Base-by-base conservation (phyloP, 2,113 vertebrate genomes). In the Catagonus wagneri region DNA sequence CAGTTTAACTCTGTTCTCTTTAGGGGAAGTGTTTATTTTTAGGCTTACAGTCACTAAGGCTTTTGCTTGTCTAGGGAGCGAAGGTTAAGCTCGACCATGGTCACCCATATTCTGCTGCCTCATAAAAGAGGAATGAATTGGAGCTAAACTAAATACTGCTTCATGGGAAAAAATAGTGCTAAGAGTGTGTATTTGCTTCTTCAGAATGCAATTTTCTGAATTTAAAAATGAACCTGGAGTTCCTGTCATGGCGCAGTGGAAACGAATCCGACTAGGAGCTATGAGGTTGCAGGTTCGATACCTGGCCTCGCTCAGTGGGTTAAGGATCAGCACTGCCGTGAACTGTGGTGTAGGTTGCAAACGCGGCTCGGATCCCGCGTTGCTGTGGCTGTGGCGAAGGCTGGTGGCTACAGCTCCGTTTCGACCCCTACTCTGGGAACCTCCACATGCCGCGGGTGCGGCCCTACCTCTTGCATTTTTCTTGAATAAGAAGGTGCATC, bases 141-240 rank as follows among this genome's bases (percentile, higher is more conserved):
- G 81, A 60, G 74, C 68, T 89, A 89, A 79, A 56, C 85, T 79
- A 61, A 90, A 54, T 68, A 17, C 78, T 60, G 7, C 29, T 86
- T 96, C 11, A 27, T 58, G 56, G 61, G 76, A 79, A 76, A 63
- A 76, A 68, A 39, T 22, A 25, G n/a, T 39, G 39, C 29, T 80
- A 6, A 6, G 27, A 93, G 14, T 34, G 13, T 10, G 2, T 29
- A n/a, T 76, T 72, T 80, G 29, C 3, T 81, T 61, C 89, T 54
- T 63, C 27, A 76, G 79, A 81, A 85, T 32, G 8, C 39, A 61
- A 10, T 84, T 89, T 97, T 89, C 83, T 56, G 54, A 63, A 89
- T 94, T 96, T 96, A 71, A 96, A 91, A 86, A 71, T 78, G 44
- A 88, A 87, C 83, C n/a, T n/a, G n/a, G n/a, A n/a, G n/a, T n/a